Evolutionary conservation across 2,113 vertebrate species (phyloP), one percentile per base, ranked within the genome.

Genomic region (Stercorarius parasiticus): DNA sequence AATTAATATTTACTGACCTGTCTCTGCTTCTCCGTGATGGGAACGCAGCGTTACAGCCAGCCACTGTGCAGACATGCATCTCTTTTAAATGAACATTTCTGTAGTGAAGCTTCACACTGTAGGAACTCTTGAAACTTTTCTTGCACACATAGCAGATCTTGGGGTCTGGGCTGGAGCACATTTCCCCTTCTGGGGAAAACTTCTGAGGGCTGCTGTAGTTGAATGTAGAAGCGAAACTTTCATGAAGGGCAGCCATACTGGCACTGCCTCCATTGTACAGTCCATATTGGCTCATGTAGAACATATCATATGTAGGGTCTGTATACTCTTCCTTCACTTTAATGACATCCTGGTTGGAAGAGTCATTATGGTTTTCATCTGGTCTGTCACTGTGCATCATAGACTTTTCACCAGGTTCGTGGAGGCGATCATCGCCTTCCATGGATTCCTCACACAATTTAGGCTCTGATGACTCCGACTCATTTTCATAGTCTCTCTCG

Each of bases 101-200:
- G 98, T 99, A 99, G 98, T 99, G 99, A 93, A 99, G 99, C 98
- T 99, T 99, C 98, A 99, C 99, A 86, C 99, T 99, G 97, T 99
- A 99, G 95, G 99, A 99, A 97, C 99, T 99, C 98, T 99, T 99
- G 98, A 99, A 99, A 98, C 98, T 99, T 98, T 99, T 99, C 98
- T 99, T 99, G 98, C 99, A 99, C 92, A 99, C 99, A 23, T 99
- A 99, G 98, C 99, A 99, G 97, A 99, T 99, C 98, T 99, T 99
- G 96, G 99, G 99, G 90, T 99, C 99, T 88, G 99, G 99, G 92
- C 99, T 99, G 89, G 99, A 99, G 97, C 99, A 99, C 94, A 99
- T 98, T 96, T 99, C 99, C 30, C 98, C 99, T 89, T 99, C 99
- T 69, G 99, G 99, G 84, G 99, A 99, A 97, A 99, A 99, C 95